Percentiles rank a stretch among this genome's conserved stretches.
Evolutionary conservation across 2,888 invertebrate genomes (phyloP).

Genomic region (Poecilobothrus nobilitatus): DNA sequence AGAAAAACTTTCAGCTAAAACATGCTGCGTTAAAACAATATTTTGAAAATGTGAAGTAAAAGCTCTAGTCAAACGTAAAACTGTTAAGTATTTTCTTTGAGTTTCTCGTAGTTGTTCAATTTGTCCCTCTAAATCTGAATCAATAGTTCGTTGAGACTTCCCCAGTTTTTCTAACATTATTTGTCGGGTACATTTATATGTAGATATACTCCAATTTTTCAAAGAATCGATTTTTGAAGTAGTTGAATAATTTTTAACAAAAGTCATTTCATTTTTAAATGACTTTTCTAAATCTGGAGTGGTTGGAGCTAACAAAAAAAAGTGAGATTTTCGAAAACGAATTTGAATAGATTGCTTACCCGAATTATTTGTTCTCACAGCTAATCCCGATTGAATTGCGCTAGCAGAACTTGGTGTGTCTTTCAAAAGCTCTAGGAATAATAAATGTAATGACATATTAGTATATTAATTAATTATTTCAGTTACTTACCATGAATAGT

Average conservation of each 20-base stretch:
- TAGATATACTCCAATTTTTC: conserved; percentile 95
- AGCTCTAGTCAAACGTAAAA: conserved; percentile 76
- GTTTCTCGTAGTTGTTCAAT: conserved; percentile 90
- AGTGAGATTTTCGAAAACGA: not conserved
- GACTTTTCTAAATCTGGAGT: conserved; percentile 10
- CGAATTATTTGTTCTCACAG: not conserved
- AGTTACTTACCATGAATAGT: not conserved
- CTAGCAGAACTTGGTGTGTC: not conserved
- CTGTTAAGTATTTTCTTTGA: conserved; percentile 81
- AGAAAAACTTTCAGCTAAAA: conserved; percentile 86
- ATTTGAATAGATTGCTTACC: not conserved
- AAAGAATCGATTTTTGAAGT: conserved; percentile 82
- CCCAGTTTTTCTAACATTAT: conserved; percentile 93
- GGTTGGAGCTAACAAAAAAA: conserved; percentile 13
- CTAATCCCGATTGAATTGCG: conserved; percentile 2
- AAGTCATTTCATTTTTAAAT: not conserved
- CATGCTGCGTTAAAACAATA: conserved; percentile 78
- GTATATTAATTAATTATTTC: not conserved
- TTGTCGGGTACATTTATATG: conserved; percentile 96
- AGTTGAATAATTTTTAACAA: conserved; percentile 26
- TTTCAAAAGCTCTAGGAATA: not conserved
- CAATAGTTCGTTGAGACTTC: conserved; percentile 82
- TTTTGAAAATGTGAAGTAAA: conserved; percentile 83
- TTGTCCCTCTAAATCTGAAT: conserved; percentile 87
- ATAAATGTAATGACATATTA: not conserved